Evolutionary conservation across 2,888 invertebrate species (phyloP).

Genomic region (Philereme transversata): DNA sequence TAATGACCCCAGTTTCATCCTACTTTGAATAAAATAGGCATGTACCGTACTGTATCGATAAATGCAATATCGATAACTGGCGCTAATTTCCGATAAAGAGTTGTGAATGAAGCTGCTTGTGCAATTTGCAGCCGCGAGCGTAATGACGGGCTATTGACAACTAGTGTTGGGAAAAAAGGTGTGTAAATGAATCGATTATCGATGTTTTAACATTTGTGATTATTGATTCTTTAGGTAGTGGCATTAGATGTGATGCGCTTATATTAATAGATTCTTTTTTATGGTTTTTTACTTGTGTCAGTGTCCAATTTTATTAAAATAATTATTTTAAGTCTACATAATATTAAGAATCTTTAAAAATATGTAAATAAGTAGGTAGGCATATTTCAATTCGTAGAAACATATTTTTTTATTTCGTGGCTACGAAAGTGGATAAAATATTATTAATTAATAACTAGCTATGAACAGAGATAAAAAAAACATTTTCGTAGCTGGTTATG

Average conservation of each 20-base stretch:
- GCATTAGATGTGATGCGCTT: not conserved
- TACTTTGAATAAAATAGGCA: constrained; percentile 29
- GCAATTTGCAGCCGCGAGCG: constrained; percentile 64
- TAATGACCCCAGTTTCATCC: not conserved
- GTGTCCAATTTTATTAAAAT: too few relatives aligned
- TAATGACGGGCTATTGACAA: constrained; percentile 57
- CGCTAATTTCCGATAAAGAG: constrained; percentile 66
- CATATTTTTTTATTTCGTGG: too few relatives aligned
- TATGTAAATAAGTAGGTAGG: too few relatives aligned
- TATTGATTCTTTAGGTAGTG: not conserved
- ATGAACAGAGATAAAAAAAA: too few relatives aligned
- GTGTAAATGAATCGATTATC: constrained; percentile 3
- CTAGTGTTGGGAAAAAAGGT: constrained; percentile 46
- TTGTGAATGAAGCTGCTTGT: constrained; percentile 66
- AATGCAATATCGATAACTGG: constrained; percentile 56
- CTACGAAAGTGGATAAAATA: too few relatives aligned
- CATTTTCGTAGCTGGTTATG: too few relatives aligned
- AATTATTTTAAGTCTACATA: too few relatives aligned
- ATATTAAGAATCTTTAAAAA: too few relatives aligned
- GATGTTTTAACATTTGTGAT: constrained; percentile 1
- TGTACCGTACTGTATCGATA: constrained; percentile 46
- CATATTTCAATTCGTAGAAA: too few relatives aligned
- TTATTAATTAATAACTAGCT: too few relatives aligned
- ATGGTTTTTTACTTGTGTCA: too few relatives aligned
- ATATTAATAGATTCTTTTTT: too few relatives aligned